Base-by-base conservation (phyloP, 2,888 invertebrate genomes). In the Drosophila robusta region DNA sequence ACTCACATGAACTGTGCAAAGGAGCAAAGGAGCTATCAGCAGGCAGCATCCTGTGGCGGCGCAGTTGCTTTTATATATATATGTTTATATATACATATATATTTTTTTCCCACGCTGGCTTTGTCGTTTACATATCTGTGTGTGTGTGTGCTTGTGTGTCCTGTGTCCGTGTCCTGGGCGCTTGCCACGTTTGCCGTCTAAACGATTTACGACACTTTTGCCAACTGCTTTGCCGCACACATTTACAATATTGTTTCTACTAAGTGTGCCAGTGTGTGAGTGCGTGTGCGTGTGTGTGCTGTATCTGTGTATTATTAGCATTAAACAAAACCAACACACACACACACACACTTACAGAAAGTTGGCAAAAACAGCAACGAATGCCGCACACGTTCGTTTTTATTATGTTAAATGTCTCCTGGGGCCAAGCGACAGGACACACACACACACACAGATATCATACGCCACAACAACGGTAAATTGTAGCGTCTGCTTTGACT, bases 401-500 rank as follows among this genome's bases (percentile, higher is more conserved):
- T 87, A 89, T 87, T 87, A 90, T 90, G 80, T 84, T 88, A 83
- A 88, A 90, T 82, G 86, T 88, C 89, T 89, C 90, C 79, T 76
- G 80, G 82, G 89, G 83, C 83, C 64, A 77, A 65, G 47, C 66
- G 49, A 44, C 70, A 72, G 65, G 56, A 61, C 60, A 45, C 67
- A 61, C 61, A 78, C 50, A 45, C 36, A 45, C 18, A 18, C 18
- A n/a, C n/a, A n/a, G n/a, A n/a, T n/a, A n/a, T n/a, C 18, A 18
- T 18, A 2, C 18, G 2, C 60, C 60, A 49, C 58, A 71, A 52
- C 49, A 75, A 50, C 73, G 54, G 58, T 73, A 65, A 70, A 63
- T 60, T 70, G 44, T 56, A 66, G 52, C 71, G 67, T 71, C 55
- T 72, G 74, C 41, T 78, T 64, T 58, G 42, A 41, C 49, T 64